Evolutionary conservation across 2,113 vertebrate genomes (phyloP).

Genomic region (Tachycineta bicolor): DNA sequence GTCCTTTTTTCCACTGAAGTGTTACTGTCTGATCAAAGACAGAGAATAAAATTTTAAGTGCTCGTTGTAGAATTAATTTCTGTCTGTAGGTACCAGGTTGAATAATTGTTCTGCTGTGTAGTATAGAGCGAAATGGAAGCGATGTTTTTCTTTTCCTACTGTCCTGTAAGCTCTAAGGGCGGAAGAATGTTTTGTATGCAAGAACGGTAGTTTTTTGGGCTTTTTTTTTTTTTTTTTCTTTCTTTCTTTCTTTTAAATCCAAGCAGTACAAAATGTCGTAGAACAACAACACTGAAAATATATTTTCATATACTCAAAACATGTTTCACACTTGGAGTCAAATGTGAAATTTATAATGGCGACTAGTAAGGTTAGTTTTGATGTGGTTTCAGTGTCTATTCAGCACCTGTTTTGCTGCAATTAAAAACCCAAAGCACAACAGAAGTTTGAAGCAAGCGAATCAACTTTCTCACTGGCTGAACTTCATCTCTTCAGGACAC

Average conservation of each 20-base stretch:
- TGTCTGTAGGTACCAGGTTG: background rate
- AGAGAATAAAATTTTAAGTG: background rate
- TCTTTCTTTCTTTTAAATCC: accelerated
- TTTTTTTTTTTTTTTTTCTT: accelerated
- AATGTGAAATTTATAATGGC: background rate
- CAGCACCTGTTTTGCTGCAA: background rate
- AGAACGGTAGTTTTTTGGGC: background rate
- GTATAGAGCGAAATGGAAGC: background rate
- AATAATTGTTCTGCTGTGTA: background rate
- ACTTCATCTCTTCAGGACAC: accelerated
- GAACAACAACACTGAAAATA: background rate
- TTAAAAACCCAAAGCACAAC: background rate
- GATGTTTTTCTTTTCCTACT: background rate
- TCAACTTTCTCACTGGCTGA: background rate
- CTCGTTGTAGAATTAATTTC: background rate
- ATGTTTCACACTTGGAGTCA: background rate
- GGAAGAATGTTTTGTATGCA: background rate
- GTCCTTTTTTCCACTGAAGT: accelerated
- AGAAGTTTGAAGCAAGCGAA: background rate
- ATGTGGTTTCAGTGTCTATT: background rate
- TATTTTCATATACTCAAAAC: background rate
- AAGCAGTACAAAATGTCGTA: no score
- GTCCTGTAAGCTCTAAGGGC: accelerated
- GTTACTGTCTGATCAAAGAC: accelerated
- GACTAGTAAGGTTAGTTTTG: background rate